A percentile compares a stretch with the other conserved stretches of the same genome.
phyloP scores from a whole-genome alignment of 2,888 invertebrate genomes.

The Coelinius sp. region DNA sequence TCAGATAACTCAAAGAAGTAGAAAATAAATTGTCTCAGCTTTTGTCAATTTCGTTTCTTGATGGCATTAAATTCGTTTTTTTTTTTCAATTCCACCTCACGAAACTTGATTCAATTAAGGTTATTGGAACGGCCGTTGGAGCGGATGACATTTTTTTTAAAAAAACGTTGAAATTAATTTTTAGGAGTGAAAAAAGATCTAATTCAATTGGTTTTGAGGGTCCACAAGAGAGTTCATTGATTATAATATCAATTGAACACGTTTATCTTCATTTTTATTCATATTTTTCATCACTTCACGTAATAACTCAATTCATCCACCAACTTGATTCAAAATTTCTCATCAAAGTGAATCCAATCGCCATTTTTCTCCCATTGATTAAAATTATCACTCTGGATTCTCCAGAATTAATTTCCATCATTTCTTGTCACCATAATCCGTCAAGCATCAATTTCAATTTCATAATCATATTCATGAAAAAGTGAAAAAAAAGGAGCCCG shows the following conservation, averaged over 20 bases:
- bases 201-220: constrained; percentile 18
- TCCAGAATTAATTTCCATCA: not conserved
- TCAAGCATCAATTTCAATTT: constrained; percentile 19
- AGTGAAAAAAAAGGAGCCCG: too few relatives aligned
- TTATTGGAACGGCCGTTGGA: constrained; percentile 8
- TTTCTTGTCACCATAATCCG: not conserved
- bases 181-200: constrained; percentile 1
- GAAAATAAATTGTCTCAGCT: not conserved
- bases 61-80: not conserved
- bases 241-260: not conserved
- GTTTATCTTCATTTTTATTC: constrained; percentile 8
- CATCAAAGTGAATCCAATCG: too few relatives aligned
- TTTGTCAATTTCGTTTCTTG: not conserved
- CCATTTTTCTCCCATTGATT: too few relatives aligned
- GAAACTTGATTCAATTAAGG: constrained; percentile 15
- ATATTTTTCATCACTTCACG: not conserved
- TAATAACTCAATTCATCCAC: not conserved
- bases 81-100: constrained; percentile 6
- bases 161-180: constrained; percentile 13
- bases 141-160: not conserved
- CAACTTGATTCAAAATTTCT: too few relatives aligned
- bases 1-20: not conserved
- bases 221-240: constrained; percentile 1
- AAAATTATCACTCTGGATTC: not conserved
- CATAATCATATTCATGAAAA: constrained; percentile 1